These are phyloP conservation scores for Manis javanica DNA, from an alignment of 2,797 vertebrate species.

Conservation along the genomic window DNA sequence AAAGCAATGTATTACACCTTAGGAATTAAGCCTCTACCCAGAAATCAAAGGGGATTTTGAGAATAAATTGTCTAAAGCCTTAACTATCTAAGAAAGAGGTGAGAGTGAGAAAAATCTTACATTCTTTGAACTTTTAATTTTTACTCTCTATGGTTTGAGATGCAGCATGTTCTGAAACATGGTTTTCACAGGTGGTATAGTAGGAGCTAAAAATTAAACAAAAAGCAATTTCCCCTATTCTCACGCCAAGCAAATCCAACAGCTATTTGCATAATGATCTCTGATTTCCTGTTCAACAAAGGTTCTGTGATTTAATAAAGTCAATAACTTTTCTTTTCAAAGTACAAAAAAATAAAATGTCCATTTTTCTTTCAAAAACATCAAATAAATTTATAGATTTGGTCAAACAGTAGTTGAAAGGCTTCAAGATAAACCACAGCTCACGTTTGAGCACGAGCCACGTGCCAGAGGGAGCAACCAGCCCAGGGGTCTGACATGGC, in stretches of 20 bases:
- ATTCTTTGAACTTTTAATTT: not conserved
- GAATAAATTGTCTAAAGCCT: not conserved
- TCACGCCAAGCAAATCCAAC: not conserved
- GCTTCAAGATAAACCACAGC: not conserved
- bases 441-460: not conserved
- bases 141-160: not conserved
- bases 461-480: not conserved
- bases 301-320: not conserved
- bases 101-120: not conserved
- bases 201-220: not conserved
- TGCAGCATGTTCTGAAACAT: not conserved
- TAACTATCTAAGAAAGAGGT: not conserved
- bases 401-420: not conserved
- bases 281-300: not conserved
- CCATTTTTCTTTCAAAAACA: constrained; percentile 2
- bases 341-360: not conserved
- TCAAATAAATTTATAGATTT: not conserved
- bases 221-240: not conserved
- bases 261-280: not conserved
- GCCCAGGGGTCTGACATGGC: not conserved
- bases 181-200: not conserved
- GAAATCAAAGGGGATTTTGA: not conserved
- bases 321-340: not conserved
- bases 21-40: not conserved
- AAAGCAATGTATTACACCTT: not conserved